Conservation (phyloP, 2,113 vertebrate species). For the Ctenodactylus gundi region DNA sequence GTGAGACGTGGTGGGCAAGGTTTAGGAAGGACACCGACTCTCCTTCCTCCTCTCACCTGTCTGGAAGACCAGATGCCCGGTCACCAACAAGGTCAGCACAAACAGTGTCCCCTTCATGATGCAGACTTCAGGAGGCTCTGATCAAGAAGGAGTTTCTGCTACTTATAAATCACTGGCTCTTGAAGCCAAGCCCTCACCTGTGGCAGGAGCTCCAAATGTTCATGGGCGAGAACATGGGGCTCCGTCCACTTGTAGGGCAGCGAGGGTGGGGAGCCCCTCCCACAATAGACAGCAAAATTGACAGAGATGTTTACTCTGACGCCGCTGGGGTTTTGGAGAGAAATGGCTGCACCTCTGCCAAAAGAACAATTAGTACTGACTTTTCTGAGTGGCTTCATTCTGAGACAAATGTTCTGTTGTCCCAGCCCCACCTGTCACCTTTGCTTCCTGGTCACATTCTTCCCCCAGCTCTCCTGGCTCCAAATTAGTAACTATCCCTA, state of each 20-base stretch:
- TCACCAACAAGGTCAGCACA: conserved; percentile 47
- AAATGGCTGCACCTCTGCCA: not conserved
- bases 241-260: not conserved
- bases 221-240: not conserved
- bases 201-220: not conserved
- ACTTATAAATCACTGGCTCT: not conserved
- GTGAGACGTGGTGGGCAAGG: fast-evolving
- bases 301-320: not conserved
- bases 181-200: not conserved
- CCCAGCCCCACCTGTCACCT: not conserved
- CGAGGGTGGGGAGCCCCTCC: not conserved
- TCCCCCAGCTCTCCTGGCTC: not conserved
- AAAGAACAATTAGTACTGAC: not conserved
- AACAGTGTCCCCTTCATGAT: conserved; percentile 38
- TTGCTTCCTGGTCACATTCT: not conserved
- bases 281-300: not conserved
- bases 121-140: not conserved
- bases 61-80: not conserved
- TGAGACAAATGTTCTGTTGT: not conserved
- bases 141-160: not conserved
- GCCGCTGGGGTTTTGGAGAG: not conserved
- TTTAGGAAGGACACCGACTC: not conserved
- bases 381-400: not conserved
- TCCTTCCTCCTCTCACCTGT: not conserved
- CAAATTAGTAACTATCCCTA: not conserved